Conservation (phyloP, 2,797 vertebrate genomes). For the Vespertilio murinus region DNA sequence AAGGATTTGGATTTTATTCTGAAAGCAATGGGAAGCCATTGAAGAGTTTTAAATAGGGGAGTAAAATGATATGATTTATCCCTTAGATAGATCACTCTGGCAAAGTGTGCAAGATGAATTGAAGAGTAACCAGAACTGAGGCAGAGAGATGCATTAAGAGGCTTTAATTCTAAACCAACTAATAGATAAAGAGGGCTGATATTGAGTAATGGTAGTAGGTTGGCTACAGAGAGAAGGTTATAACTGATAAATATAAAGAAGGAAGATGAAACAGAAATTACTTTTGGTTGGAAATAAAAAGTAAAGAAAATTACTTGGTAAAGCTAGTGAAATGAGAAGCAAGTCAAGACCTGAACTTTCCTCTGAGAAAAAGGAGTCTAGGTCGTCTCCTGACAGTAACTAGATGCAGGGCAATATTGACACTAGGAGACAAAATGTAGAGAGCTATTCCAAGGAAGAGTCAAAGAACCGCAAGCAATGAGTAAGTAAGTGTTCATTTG, state of each 20-base stretch:
- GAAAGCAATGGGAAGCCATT: background rate
- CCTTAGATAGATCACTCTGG: slow-evolving; percentile 15
- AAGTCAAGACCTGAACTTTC: background rate
- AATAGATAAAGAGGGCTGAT: background rate
- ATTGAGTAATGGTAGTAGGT: background rate
- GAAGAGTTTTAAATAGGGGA: slow-evolving; percentile 34
- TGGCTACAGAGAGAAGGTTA: background rate
- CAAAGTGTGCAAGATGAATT: background rate
- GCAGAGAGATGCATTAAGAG: background rate
- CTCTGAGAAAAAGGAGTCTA: background rate
- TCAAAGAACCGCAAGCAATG: background rate
- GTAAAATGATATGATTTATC: slow-evolving; percentile 16
- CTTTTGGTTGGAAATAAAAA: background rate
- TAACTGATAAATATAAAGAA: background rate
- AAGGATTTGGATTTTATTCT: slow-evolving; percentile 20
- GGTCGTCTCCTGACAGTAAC: background rate
- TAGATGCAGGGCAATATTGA: background rate
- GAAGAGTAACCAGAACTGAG: background rate
- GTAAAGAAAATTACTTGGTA: background rate
- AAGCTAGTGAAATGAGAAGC: background rate
- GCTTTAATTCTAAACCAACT: background rate
- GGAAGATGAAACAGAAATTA: background rate
- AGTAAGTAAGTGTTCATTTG: background rate
- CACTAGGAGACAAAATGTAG: background rate
- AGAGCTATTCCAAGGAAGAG: background rate